phyloP scores from a whole-genome alignment of 1,140 invertebrate genomes.

The Linepithema humile region DNA sequence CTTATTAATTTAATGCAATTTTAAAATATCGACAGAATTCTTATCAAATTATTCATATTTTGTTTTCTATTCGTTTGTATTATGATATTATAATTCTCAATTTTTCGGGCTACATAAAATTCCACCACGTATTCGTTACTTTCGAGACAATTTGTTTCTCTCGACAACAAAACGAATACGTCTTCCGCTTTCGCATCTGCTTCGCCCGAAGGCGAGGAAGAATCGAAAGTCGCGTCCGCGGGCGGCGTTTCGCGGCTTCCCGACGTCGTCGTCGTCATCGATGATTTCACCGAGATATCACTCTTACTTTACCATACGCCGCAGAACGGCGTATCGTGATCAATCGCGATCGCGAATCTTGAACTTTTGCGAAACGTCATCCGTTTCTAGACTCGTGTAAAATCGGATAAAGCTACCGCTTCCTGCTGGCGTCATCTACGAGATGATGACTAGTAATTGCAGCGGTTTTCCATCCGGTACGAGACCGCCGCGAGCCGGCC shows the following conservation, averaged over 20 bases:
- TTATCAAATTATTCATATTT: background rate
- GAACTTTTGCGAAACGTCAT: constrained; percentile 48
- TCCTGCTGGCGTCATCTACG: background rate
- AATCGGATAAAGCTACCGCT: constrained; percentile 43
- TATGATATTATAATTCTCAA: background rate
- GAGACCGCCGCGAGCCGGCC: background rate
- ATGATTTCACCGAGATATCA: constrained; percentile 77
- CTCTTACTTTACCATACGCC: constrained; percentile 53
- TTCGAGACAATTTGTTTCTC: too few species aligned
- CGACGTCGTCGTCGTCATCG: constrained; percentile 73
- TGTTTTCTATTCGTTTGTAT: background rate
- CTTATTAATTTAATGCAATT: background rate
- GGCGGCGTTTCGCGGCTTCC: constrained; percentile 62
- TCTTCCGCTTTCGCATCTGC: background rate
- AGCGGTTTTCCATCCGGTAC: constrained; percentile 50
- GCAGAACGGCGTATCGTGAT: background rate
- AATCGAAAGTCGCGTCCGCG: constrained; percentile 73
- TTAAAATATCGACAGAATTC: background rate
- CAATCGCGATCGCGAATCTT: constrained; percentile 27
- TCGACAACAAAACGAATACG: background rate
- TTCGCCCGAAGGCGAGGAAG: background rate
- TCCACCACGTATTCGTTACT: background rate
- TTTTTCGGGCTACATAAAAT: background rate
- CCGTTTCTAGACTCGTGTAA: constrained; percentile 28
- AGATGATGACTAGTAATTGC: constrained; percentile 51